Evolutionary conservation across 2,797 vertebrate genomes (phyloP), one percentile per base, ranked within the genome.

Genomic region (Salmo trutta): DNA sequence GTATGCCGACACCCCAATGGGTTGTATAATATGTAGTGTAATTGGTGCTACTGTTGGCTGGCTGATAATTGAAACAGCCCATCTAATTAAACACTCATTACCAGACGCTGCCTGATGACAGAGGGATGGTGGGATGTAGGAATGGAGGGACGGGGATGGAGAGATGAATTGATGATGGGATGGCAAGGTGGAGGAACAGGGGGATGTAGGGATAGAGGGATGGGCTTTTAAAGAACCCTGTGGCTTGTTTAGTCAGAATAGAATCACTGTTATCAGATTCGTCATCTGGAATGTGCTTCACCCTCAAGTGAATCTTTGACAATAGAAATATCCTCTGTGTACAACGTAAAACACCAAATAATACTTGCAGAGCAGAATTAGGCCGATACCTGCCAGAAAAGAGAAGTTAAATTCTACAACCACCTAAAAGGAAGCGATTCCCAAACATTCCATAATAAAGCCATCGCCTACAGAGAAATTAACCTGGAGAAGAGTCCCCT

Each of bases 21-120:
- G 75, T 86, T 87, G 88, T 77, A 83, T 88, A 79, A 81, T 88
- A 78, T 87, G 81, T 72, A 88, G 85, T 84, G 86, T 85, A 83
- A 91, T 90, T 89, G 84, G 80, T 81, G 86, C 87, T 88, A 8
- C 41, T 10, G 86, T 84, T 88, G 82, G 78, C 81, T 81, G 81
- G 83, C 82, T 75, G 84, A 78, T 88, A 87, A 88, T 87, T 83
- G 53, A 89, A 88, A 90, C 80, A 87, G 75, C n/a, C 56, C 59
- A 27, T 78, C 75, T 78, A 80, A 77, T 86, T 82, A 84, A 76
- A 85, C 80, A 73, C 77, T 84, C 71, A 81, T 17, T 4, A 78
- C 83, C 41, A 77, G 73, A 79, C 73, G n/a, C 75, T 71, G 67
- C 54, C 24, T 17, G 53, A 67, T 62, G 27, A 74, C 1, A 52